Evolutionary conservation across 2,113 vertebrate genomes (phyloP).

Genomic region (Tapirus terrestris): DNA sequence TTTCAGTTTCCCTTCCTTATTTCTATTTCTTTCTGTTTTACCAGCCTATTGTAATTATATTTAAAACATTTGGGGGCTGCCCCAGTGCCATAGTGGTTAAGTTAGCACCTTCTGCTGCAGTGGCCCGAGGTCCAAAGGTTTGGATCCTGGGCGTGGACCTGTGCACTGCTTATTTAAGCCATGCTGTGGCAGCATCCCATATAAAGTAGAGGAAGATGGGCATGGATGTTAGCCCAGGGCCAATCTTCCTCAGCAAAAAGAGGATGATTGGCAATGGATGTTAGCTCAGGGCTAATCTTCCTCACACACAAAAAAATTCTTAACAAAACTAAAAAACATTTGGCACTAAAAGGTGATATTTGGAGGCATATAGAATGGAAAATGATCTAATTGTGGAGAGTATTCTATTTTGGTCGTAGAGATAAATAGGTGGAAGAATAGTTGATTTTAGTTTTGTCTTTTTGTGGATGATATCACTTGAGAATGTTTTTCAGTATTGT

Average conservation of each 20-base stretch:
- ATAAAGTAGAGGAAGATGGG: too few species aligned
- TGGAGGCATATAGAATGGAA: not conserved
- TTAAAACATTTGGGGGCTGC: not conserved
- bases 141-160: too few species aligned
- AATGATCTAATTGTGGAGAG: not conserved
- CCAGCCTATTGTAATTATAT: not conserved
- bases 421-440: not conserved
- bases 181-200: too few species aligned
- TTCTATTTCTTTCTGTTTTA: not conserved
- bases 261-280: too few species aligned
- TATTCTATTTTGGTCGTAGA: not conserved
- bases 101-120: too few species aligned
- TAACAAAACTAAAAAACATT: not conserved
- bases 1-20: not conserved
- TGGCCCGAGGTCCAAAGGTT: too few species aligned
- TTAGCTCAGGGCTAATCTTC: too few species aligned
- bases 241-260: too few species aligned
- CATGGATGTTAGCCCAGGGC: too few species aligned
- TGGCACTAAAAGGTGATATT: not conserved
- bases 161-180: too few species aligned
- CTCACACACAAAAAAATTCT: too few species aligned
- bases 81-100: too few species aligned
- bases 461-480: not conserved
- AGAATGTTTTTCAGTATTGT: not conserved
- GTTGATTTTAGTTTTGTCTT: not conserved